A percentile compares a stretch with the other conserved stretches of the same genome.
Evolutionary conservation across 2,113 vertebrate species (phyloP).

Genomic region (Sula dactylatra): DNA sequence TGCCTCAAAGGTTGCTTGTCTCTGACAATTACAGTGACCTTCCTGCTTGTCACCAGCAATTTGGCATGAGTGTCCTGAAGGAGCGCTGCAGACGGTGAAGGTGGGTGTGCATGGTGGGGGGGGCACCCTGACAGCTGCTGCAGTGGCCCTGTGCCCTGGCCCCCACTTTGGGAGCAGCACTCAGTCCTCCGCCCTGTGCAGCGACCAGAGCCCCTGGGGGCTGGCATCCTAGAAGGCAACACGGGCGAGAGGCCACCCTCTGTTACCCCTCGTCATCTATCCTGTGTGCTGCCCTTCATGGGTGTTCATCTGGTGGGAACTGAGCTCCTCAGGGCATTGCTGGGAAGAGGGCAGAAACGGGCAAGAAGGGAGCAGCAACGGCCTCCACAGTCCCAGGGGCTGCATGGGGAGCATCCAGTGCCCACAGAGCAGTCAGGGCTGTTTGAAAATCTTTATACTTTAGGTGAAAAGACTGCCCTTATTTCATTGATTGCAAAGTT

Average conservation of each 20-base stretch:
- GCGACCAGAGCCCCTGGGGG: too few species aligned
- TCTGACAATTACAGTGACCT: not conserved
- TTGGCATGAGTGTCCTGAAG: fast-evolving
- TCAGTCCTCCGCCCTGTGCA: not conserved
- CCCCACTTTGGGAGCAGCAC: not conserved
- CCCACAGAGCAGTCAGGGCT: not conserved
- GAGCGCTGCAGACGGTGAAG: not conserved
- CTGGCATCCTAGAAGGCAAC: fast-evolving
- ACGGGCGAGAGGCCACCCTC: fast-evolving
- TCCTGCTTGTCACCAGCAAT: fast-evolving
- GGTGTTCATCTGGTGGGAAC: not conserved
- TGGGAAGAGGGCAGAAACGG: not conserved
- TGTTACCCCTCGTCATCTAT: too few species aligned
- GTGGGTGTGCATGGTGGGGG: not conserved
- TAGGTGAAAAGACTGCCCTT: not conserved
- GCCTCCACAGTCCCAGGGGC: not conserved
- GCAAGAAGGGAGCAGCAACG: not conserved
- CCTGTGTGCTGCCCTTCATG: fast-evolving
- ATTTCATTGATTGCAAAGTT: not conserved
- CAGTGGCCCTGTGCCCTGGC: fast-evolving
- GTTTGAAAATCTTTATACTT: not conserved
- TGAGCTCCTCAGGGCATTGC: fast-evolving
- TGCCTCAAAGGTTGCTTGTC: not conserved
- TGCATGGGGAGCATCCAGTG: fast-evolving
- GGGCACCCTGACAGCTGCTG: fast-evolving